These are phyloP conservation scores for Psittacara wagleri DNA, from an alignment of 2,113 vertebrate species.

Conservation along the genomic window DNA sequence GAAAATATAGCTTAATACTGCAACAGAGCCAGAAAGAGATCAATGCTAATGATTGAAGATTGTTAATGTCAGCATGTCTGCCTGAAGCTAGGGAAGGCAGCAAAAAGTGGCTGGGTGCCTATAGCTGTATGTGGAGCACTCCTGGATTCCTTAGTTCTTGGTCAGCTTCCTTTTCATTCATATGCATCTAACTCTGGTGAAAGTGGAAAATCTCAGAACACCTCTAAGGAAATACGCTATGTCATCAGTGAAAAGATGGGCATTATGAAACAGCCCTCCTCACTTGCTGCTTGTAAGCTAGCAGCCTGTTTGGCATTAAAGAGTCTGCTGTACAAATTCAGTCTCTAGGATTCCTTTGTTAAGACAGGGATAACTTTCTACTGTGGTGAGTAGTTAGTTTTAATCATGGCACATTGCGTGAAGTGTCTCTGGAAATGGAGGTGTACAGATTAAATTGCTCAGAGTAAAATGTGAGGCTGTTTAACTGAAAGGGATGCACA, in stretches of 20 bases:
- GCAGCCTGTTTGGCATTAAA: not conserved
- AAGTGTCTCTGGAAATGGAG: not conserved
- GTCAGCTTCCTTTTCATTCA: not conserved
- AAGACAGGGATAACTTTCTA: not conserved
- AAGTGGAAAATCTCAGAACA: not conserved
- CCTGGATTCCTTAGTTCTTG: not conserved
- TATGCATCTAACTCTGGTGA: not conserved
- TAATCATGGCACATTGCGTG: not conserved
- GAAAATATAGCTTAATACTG: not conserved
- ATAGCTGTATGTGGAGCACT: not conserved
- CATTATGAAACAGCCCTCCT: not conserved
- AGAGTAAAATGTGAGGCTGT: not conserved
- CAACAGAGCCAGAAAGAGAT: not conserved
- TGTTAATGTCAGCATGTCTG: not conserved
- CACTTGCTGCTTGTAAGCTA: not conserved
- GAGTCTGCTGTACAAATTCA: not conserved
- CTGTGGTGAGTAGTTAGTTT: not conserved
- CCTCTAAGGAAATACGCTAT: not conserved
- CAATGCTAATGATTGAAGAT: not conserved
- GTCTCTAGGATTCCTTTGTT: not conserved
- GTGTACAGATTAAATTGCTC: not conserved
- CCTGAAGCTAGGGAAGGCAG: not conserved
- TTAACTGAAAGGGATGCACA: not conserved
- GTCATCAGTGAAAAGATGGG: not conserved
- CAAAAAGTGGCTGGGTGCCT: not conserved